phyloP scores from a whole-genome alignment of 2,113 vertebrate genomes.

The Theropithecus gelada region DNA sequence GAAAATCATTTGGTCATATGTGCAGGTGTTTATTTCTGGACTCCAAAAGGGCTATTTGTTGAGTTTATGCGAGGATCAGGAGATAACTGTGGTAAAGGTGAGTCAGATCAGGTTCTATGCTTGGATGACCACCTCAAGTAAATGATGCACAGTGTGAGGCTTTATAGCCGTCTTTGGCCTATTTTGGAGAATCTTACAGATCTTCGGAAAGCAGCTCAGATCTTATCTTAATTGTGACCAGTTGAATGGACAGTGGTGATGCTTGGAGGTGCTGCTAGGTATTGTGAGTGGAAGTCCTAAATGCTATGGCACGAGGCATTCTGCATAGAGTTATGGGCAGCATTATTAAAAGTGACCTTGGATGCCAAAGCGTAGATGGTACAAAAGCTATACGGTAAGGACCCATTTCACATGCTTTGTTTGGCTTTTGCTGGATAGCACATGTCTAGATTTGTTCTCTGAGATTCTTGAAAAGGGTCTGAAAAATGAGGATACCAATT shows the following conservation, averaged over 20 bases:
- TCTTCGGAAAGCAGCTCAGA: not conserved
- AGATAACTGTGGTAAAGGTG: not conserved
- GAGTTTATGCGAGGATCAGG: not conserved
- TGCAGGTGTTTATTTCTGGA: not conserved
- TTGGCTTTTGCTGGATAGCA: not conserved
- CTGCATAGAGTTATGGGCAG: not conserved
- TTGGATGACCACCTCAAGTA: not conserved
- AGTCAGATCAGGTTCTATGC: not conserved
- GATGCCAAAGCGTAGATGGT: not conserved
- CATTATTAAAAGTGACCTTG: not conserved
- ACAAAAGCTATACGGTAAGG: not conserved
- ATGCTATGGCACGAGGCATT: not conserved
- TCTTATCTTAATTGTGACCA: not conserved
- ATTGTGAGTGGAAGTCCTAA: not conserved
- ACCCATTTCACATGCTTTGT: not conserved
- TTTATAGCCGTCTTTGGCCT: not conserved
- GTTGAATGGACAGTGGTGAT: not conserved
- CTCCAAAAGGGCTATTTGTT: not conserved
- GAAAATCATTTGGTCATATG: not conserved
- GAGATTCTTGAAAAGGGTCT: not conserved
- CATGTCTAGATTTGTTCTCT: not conserved
- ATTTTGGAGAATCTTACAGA: not conserved
- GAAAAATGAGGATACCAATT: not conserved
- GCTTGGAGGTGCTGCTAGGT: not conserved
- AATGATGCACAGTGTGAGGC: not conserved